These are phyloP conservation scores for Rostratula benghalensis DNA, from an alignment of 2,113 vertebrate genomes.

Conservation along the genomic window DNA sequence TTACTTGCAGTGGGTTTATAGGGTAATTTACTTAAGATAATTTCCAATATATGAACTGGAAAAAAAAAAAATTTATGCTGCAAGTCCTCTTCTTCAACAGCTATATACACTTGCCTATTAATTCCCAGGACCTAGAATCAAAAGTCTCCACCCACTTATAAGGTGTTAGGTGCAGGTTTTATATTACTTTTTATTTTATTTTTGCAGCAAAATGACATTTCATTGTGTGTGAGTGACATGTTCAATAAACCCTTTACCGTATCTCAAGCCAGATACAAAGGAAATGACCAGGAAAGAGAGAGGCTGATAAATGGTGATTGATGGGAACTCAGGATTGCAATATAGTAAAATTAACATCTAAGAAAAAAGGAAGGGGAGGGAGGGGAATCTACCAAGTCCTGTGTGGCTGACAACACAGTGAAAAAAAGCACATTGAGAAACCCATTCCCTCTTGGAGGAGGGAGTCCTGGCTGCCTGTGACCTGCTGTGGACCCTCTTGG, in stretches of 20 bases:
- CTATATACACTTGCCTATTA: background rate
- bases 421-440: background rate
- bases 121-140: background rate
- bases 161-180: background rate
- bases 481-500: background rate
- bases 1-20: background rate
- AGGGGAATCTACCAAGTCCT: background rate
- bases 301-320: constrained; percentile 35
- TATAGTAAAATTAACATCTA: background rate
- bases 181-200: constrained; percentile 9
- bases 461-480: background rate
- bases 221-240: background rate
- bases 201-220: background rate
- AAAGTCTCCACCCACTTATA: background rate
- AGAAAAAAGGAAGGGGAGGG: background rate
- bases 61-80: background rate
- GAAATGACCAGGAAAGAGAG: background rate
- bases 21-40: background rate
- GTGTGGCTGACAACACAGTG: background rate
- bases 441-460: background rate
- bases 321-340: background rate
- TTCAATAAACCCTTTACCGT: constrained; percentile 20
- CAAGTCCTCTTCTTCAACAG: background rate
- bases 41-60: background rate
- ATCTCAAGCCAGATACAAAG: constrained; percentile 9